Percentiles rank a stretch among this genome's conserved stretches.
Evolutionary conservation across 2,797 vertebrate species (phyloP).

Genomic region (Anas capensis): DNA sequence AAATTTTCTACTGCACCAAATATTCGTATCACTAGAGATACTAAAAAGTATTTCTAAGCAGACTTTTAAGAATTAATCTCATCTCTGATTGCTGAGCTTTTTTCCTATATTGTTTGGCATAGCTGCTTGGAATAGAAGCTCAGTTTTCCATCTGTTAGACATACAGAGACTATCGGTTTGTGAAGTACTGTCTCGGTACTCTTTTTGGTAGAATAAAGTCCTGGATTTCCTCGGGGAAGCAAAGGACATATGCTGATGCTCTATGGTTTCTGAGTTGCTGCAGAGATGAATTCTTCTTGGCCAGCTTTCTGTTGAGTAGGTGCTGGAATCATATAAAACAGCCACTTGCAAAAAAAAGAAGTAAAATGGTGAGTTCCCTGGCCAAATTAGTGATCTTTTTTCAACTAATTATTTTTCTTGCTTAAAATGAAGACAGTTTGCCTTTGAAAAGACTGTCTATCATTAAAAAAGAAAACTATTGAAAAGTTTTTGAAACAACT

Average conservation of each 20-base stretch:
- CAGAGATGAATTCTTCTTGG: slow-evolving; percentile 70
- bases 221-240: slow-evolving; percentile 61
- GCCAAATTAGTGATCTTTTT: slow-evolving; percentile 71
- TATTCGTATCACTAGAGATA: not conserved
- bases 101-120: not conserved
- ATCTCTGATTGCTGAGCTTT: slow-evolving; percentile 20
- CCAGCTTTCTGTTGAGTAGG: slow-evolving; percentile 67
- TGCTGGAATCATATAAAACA: slow-evolving; percentile 75
- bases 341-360: not conserved
- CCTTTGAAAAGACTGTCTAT: slow-evolving; percentile 69
- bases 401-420: slow-evolving; percentile 72
- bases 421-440: slow-evolving; percentile 66
- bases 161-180: slow-evolving; percentile 31
- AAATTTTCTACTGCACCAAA: not conserved
- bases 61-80: slow-evolving; percentile 30
- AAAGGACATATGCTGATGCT: slow-evolving; percentile 63
- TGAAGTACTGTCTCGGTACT: slow-evolving; percentile 52
- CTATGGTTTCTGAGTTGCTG: slow-evolving; percentile 37
- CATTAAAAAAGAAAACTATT: slow-evolving; percentile 64
- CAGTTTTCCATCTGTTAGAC: slow-evolving; percentile 67
- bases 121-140: slow-evolving; percentile 15
- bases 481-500: slow-evolving; percentile 73
- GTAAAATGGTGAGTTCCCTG: slow-evolving; percentile 7
- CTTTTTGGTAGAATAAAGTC: slow-evolving; percentile 65
- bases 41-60: not conserved